Evolutionary conservation across 2,113 vertebrate genomes (phyloP), one percentile per base, ranked within the genome.

Genomic region (Saguinus imperator): DNA sequence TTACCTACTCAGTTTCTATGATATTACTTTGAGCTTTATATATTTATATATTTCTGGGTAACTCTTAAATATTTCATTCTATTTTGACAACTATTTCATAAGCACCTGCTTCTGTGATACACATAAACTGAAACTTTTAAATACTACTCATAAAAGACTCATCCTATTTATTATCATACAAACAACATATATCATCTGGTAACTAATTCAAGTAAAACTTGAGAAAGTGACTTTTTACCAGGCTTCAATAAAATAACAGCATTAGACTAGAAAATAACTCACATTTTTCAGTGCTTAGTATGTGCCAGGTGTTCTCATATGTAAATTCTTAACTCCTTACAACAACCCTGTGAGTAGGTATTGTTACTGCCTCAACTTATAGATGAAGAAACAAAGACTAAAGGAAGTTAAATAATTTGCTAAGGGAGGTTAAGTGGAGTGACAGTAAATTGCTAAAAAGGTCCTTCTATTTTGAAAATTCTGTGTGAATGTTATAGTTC

Each of bases 161-260:
- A 73, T 9, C 29, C 77, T 87, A 73, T 48, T 81, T 81, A 84
- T 20, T 48, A 79, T 68, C 45, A 50, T 14, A 83, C 16, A 35
- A 91, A 94, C 29, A 76, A 94, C 35, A 91, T 35, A 29, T 2
- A 55, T 86, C 50, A 86, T 64, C n/a, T 37, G 13, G 61, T 68
- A 68, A 72, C 20, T 89, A 92, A 88, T 45, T 52, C 43, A 96
- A 89, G 85, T 79, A 94, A 89, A 94, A 85, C 52, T 11, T 40
- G 27, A 58, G 18, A 17, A 96, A 75, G 48, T 68, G 27, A 70
- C 32, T 83, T 79, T 84, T 80, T 61, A 43, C 18, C 37, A 37
- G 18, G 64, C 55, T 50, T 68, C 37, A 50, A 35, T 32, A 89
- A 84, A 91, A 87, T 55, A 88, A 94, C 3, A 64, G 43, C 18